phyloP scores from a whole-genome alignment of 2,797 vertebrate species.

The Podarcis siculus region DNA sequence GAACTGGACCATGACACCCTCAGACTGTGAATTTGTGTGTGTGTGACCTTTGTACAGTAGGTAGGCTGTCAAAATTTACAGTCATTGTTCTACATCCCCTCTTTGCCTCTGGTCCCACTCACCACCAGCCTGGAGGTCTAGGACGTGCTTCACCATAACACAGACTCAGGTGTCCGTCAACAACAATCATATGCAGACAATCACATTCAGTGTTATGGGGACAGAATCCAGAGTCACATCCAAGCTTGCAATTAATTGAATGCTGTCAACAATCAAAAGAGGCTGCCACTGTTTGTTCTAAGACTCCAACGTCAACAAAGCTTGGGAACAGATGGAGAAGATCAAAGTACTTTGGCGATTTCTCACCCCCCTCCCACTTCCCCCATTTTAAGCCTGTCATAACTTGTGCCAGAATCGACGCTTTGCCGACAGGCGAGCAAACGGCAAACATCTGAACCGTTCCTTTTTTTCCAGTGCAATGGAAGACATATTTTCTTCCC shows the following conservation, averaged over 20 bases:
- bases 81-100: no score
- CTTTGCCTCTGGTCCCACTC: no score
- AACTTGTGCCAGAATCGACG: conserved; percentile 7
- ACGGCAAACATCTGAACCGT: conserved; percentile 44
- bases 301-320: neutral
- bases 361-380: neutral
- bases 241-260: neutral
- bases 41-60: no score
- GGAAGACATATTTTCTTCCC: conserved; percentile 11
- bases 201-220: neutral
- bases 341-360: neutral
- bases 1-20: no score
- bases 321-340: neutral
- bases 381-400: neutral
- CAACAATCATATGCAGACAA: neutral
- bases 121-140: no score
- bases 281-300: neutral
- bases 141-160: no score
- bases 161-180: neutral
- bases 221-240: neutral
- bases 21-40: no score
- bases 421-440: conserved; percentile 7
- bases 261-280: conserved; percentile 5
- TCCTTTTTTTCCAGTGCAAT: conserved; percentile 40
- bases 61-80: no score